phyloP scores from a whole-genome alignment of 2,113 vertebrate species.

The Gasterosteus aculeatus region DNA sequence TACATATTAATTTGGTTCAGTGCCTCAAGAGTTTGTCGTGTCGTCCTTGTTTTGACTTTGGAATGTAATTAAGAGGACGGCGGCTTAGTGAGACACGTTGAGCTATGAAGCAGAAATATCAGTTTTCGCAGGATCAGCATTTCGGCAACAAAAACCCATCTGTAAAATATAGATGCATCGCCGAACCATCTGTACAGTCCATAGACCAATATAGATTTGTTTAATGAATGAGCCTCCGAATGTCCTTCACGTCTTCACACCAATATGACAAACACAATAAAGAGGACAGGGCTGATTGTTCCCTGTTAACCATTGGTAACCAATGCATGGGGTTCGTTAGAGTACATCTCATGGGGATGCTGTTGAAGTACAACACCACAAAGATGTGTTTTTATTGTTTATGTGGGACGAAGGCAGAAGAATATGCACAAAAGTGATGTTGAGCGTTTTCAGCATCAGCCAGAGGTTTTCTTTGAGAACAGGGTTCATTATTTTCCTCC shows the following conservation, averaged over 20 bases:
- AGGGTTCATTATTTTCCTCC: conserved; percentile 55
- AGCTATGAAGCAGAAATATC: conserved; percentile 62
- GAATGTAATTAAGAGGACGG: conserved; percentile 31
- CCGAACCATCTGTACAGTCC: conserved; percentile 28
- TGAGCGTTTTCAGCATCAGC: conserved; percentile 45
- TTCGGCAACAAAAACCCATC: conserved; percentile 5
- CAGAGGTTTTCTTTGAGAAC: conserved; percentile 53
- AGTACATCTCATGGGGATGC: conserved; percentile 8
- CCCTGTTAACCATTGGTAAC: conserved; percentile 18
- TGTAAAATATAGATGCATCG: conserved; percentile 45
- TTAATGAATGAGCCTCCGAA: conserved; percentile 33
- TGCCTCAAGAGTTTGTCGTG: conserved; percentile 21
- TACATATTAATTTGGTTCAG: not conserved
- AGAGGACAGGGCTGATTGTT: conserved; percentile 1
- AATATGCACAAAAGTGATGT: conserved; percentile 35
- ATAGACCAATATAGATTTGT: conserved; percentile 40
- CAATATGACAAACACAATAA: not conserved
- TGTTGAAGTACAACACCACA: conserved; percentile 15
- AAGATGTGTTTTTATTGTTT: conserved; percentile 34
- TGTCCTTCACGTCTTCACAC: conserved; percentile 37
- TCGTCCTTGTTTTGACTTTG: conserved; percentile 63
- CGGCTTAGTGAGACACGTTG: conserved; percentile 6
- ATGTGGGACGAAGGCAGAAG: conserved; percentile 21
- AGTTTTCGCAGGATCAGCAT: conserved; percentile 47
- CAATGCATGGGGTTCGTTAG: not conserved